These are phyloP conservation scores for Erebia epiphron DNA, from an alignment of 2,888 invertebrate species.

Conservation along the genomic window DNA sequence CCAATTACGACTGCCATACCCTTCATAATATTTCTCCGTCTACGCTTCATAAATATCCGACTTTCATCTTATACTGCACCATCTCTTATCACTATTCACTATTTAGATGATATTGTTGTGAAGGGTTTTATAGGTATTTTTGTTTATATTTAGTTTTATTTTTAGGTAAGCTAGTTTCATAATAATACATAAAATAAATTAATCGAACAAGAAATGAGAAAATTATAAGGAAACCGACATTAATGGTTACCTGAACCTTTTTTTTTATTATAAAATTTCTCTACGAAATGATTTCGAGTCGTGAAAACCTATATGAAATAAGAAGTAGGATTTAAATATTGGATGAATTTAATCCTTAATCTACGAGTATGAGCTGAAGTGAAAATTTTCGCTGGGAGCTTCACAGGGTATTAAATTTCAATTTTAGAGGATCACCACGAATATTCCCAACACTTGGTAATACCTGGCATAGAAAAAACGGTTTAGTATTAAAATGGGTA, in stretches of 20 bases:
- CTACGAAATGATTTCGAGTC: background rate
- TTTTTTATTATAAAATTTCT: background rate
- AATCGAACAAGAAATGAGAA: too few relatives aligned
- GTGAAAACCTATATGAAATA: constrained; percentile 1
- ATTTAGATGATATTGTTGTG: too few relatives aligned
- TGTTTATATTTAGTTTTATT: too few relatives aligned
- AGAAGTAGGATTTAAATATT: constrained; percentile 10
- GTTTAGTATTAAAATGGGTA: background rate
- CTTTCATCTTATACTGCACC: too few relatives aligned
- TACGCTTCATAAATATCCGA: too few relatives aligned
- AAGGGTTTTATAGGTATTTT: too few relatives aligned
- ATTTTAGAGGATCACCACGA: constrained; percentile 68
- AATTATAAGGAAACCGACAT: too few relatives aligned
- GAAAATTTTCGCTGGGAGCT: constrained; percentile 46
- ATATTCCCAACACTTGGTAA: constrained; percentile 38
- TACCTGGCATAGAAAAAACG: background rate
- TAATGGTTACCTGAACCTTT: background rate
- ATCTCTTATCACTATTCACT: too few relatives aligned
- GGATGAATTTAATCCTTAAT: constrained; percentile 29
- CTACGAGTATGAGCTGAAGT: constrained; percentile 33
- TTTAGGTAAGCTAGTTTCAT: too few relatives aligned
- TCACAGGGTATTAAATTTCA: constrained; percentile 72
- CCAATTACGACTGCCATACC: too few relatives aligned
- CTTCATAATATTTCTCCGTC: too few relatives aligned
- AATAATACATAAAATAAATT: too few relatives aligned